Percentiles rank a stretch among this genome's conserved stretches.
Evolutionary conservation across 2,888 invertebrate genomes (phyloP).

Genomic region (Empis stercorea): DNA sequence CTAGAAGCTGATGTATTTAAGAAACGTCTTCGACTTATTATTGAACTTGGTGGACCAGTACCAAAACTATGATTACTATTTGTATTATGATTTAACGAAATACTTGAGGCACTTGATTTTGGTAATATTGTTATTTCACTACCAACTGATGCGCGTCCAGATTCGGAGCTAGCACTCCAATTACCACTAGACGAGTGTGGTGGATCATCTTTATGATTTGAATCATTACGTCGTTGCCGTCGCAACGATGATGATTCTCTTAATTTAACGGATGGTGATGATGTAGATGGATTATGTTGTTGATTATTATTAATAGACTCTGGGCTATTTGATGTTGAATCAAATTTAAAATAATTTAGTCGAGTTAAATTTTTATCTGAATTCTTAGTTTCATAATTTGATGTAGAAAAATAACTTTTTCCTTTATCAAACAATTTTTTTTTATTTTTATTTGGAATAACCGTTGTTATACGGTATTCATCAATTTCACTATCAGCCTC

Average conservation of each 20-base stretch:
- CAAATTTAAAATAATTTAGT: background rate
- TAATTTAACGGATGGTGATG: conserved; percentile 53
- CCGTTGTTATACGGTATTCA: background rate
- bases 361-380: background rate
- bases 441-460: conserved; percentile 6
- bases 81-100: conserved; percentile 48
- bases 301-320: conserved; percentile 5
- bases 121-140: conserved; percentile 64
- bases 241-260: conserved; percentile 61
- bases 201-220: conserved; percentile 53
- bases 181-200: conserved; percentile 85
- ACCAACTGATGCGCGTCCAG: conserved; percentile 72
- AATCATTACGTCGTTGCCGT: conserved; percentile 51
- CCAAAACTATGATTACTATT: conserved; percentile 22
- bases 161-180: conserved; percentile 89
- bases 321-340: conserved; percentile 1
- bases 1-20: conserved; percentile 66
- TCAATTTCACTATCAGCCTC: conserved; percentile 30
- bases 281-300: background rate
- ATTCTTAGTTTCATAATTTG: background rate
- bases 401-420: background rate
- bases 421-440: background rate
- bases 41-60: conserved; percentile 50
- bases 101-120: conserved; percentile 57
- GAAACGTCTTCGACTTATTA: conserved; percentile 51